Percentiles rank a stretch among this genome's conserved stretches.
These are phyloP conservation scores for Scaptomyza flava DNA, from an alignment of 2,888 invertebrate genomes.

Conservation along the genomic window DNA sequence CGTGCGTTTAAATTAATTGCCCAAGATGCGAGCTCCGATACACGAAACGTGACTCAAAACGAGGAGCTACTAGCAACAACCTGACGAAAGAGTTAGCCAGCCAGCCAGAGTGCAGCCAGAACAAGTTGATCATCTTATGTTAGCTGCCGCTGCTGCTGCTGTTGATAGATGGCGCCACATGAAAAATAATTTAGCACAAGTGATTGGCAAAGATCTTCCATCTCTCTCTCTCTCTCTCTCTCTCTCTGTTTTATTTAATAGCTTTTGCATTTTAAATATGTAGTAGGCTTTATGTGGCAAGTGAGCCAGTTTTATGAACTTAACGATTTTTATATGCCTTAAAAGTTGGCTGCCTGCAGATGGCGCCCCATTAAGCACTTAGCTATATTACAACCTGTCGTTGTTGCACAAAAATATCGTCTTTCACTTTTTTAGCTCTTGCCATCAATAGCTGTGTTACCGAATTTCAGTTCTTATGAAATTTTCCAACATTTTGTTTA, in stretches of 20 bases:
- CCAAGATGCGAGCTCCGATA: conserved; percentile 65
- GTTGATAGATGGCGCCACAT: conserved; percentile 59
- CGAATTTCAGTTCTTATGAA: neutral
- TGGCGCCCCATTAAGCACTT: conserved; percentile 37
- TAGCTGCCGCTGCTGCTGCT: neutral
- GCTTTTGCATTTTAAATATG: conserved; percentile 14
- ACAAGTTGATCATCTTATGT: conserved; percentile 1
- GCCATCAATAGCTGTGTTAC: too few relatives aligned
- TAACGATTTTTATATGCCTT: conserved; percentile 17
- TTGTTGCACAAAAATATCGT: conserved; percentile 3
- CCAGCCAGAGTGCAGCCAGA: conserved; percentile 1
- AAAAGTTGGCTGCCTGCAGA: conserved; percentile 12
- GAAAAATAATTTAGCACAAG: conserved; percentile 17
- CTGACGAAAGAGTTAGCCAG: conserved; percentile 26
- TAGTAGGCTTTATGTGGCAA: conserved; percentile 7
- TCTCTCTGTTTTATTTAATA: neutral
- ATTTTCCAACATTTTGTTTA: neutral
- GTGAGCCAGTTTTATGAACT: conserved; percentile 11
- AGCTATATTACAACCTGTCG: conserved; percentile 9
- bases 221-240: neutral
- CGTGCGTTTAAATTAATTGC: conserved; percentile 76
- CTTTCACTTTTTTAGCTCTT: neutral
- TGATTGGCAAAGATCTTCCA: conserved; percentile 11
- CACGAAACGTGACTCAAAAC: conserved; percentile 59
- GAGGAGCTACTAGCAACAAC: conserved; percentile 47